Conservation (phyloP, 1,140 invertebrate species). For the Drosophila mauritiana region DNA sequence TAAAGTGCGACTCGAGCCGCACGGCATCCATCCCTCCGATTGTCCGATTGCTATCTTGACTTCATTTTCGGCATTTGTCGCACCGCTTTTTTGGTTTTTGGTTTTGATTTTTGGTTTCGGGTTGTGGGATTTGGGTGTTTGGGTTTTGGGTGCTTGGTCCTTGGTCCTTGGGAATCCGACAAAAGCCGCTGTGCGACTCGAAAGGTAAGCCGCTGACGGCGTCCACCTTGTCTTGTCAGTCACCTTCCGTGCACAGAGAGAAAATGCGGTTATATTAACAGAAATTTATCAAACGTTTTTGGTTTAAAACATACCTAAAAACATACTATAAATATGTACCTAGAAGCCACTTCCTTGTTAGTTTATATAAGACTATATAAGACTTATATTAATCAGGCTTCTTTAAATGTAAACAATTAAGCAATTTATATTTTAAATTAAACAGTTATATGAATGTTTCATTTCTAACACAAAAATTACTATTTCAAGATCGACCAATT, state of each 20-base stretch:
- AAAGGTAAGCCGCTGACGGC: constrained; percentile 72
- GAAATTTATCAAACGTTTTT: neutral
- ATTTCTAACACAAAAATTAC: no score
- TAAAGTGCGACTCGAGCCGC: constrained; percentile 63
- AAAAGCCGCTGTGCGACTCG: constrained; percentile 37
- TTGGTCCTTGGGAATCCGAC: constrained; percentile 47
- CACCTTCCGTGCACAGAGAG: constrained; percentile 4
- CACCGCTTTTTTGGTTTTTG: constrained; percentile 2
- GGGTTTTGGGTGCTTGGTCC: neutral
- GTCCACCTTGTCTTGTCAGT: constrained; percentile 57
- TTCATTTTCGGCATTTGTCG: constrained; percentile 52
- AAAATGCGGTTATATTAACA: neutral
- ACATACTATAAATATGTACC: no score
- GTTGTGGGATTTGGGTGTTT: constrained; percentile 1
- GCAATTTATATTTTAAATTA: no score
- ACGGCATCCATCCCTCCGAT: constrained; percentile 44
- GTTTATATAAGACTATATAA: neutral
- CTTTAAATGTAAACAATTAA: no score
- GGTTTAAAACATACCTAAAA: neutral
- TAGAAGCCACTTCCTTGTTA: no score
- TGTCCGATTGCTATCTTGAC: constrained; percentile 71
- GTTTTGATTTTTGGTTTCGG: constrained; percentile 11
- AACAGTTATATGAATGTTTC: no score
- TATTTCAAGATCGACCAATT: no score
- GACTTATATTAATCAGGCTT: neutral